Percentiles rank a stretch among this genome's conserved stretches.
Evolutionary conservation across 1,140 invertebrate genomes (phyloP).

Genomic region (Homalodisca vitripennis): DNA sequence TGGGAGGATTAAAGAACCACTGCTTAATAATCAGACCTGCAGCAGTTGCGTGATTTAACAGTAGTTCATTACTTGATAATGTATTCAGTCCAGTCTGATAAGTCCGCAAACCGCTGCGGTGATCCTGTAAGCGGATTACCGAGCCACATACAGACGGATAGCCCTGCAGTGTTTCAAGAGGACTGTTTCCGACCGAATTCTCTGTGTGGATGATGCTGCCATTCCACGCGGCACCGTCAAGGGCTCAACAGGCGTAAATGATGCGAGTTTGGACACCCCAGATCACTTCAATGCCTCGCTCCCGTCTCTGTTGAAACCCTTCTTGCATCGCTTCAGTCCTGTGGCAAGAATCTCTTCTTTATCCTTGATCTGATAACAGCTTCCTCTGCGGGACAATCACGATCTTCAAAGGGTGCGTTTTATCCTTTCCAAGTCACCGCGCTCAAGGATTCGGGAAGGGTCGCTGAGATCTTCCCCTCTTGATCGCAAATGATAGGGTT

Average conservation of each 20-base stretch:
- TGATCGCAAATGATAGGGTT: neutral
- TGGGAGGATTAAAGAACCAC: too few species aligned
- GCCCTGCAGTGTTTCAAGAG: neutral
- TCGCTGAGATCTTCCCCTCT: neutral
- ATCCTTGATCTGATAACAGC: constrained; percentile 10
- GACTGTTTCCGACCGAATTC: neutral
- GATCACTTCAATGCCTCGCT: neutral
- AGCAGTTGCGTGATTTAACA: too few species aligned
- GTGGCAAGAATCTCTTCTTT: neutral
- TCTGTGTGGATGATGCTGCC: neutral
- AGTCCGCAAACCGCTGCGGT: too few species aligned
- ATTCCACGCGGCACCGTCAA: neutral
- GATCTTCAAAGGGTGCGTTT: neutral
- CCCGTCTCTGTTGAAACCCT: neutral
- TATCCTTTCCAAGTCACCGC: neutral
- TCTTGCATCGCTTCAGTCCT: neutral
- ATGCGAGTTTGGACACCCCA: constrained; percentile 23
- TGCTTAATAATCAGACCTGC: too few species aligned
- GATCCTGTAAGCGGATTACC: constrained; percentile 6
- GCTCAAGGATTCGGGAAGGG: neutral
- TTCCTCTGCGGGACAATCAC: neutral
- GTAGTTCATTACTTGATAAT: too few species aligned
- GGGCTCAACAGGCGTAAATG: neutral
- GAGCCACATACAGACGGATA: too few species aligned
- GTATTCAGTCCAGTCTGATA: too few species aligned